These are phyloP conservation scores for Berghia stephanieae DNA, from an alignment of 1,140 invertebrate species.

Conservation along the genomic window DNA sequence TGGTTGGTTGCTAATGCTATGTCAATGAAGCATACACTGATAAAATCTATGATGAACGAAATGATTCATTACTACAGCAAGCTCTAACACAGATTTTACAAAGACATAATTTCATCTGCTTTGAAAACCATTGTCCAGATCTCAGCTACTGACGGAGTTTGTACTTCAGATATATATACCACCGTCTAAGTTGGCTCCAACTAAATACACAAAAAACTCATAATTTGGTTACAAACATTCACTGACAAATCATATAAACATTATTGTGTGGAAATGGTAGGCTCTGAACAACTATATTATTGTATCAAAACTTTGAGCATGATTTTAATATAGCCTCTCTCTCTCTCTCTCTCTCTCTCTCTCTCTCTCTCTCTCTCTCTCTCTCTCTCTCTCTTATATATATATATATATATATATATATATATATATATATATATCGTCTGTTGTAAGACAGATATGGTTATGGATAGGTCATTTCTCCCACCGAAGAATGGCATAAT, in stretches of 20 bases:
- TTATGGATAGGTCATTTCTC: not conserved
- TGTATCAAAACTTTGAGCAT: not conserved
- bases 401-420: conserved; percentile 11
- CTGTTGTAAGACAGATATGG: not conserved
- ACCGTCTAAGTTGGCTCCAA: not conserved
- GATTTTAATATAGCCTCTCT: conserved; percentile 26
- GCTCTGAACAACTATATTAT: not conserved
- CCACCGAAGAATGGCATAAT: not conserved
- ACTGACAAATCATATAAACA: not conserved
- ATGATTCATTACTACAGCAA: no score
- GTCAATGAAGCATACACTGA: no score
- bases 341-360: conserved; percentile 36
- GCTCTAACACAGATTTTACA: no score
- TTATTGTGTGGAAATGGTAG: not conserved
- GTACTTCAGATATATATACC: conserved; percentile 8
- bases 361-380: conserved; percentile 25
- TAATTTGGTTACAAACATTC: no score
- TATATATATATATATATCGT: conserved; percentile 9
- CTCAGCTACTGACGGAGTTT: conserved; percentile 16
- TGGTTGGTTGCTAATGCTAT: no score
- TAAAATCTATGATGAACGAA: no score
- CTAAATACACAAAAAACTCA: no score
- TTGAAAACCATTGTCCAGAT: no score
- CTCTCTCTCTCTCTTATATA: conserved; percentile 24
- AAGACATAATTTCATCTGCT: no score